Evolutionary conservation across 1,140 invertebrate genomes (phyloP).

Genomic region (Trichoplusia ni): DNA sequence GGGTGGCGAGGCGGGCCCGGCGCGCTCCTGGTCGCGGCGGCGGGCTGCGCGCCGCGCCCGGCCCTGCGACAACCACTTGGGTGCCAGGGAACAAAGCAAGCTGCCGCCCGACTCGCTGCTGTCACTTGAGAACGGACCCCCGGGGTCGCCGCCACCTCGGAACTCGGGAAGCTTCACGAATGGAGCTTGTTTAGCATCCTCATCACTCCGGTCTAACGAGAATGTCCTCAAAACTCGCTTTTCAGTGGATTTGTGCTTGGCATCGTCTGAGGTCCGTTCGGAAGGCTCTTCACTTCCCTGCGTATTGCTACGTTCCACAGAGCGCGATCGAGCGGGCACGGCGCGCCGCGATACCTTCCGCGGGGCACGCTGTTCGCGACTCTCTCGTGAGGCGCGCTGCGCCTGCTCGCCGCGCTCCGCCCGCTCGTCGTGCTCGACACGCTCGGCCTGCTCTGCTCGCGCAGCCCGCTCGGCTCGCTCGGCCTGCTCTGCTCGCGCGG

Average conservation of each 20-base stretch:
- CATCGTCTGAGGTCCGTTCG: neutral
- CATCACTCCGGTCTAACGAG: constrained; percentile 13
- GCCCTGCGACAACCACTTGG: constrained; percentile 53
- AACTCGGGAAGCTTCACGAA: constrained; percentile 6
- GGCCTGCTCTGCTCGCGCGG: too few species aligned
- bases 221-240: neutral
- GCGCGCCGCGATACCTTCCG: too few species aligned
- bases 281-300: neutral
- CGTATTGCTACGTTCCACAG: too few species aligned
- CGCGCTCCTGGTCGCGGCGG: constrained; percentile 28
- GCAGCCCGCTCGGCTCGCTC: too few species aligned
- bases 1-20: neutral
- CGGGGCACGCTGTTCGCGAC: too few species aligned
- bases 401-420: constrained; percentile 1
- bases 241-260: neutral
- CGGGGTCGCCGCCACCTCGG: constrained; percentile 20
- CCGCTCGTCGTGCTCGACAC: neutral
- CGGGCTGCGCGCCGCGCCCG: constrained; percentile 45
- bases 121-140: constrained; percentile 52
- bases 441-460: neutral
- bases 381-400: neutral
- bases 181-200: neutral
- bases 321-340: too few species aligned
- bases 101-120: constrained; percentile 63
- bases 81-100: constrained; percentile 67